phyloP scores from a whole-genome alignment of 2,888 invertebrate genomes.

The Neoaliturus tenellus region DNA sequence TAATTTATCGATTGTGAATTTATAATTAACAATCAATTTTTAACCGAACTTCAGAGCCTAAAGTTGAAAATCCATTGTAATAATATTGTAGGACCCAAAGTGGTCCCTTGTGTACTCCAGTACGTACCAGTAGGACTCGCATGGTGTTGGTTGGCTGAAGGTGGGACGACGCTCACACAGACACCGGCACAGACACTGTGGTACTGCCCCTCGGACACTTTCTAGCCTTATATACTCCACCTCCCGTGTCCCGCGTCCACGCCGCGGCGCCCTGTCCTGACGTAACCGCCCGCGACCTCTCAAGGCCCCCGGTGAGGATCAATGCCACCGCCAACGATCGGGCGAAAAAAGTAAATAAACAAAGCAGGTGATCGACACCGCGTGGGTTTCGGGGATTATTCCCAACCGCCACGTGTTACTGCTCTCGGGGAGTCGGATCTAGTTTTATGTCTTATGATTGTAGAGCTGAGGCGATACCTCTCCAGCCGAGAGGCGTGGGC shows the following conservation, averaged over 20 bases:
- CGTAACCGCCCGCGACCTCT: constrained; percentile 38
- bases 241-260: not conserved
- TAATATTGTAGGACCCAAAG: not conserved
- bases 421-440: too few species aligned
- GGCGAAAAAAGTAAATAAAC: not conserved
- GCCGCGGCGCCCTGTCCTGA: not conserved
- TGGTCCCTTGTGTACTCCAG: not conserved
- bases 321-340: constrained; percentile 12
- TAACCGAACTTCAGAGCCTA: too few species aligned
- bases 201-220: constrained; percentile 28
- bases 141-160: constrained; percentile 23
- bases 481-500: too few species aligned
- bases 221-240: constrained; percentile 45
- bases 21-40: too few species aligned
- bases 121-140: constrained; percentile 36
- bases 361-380: not conserved
- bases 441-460: too few species aligned
- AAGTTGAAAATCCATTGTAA: too few species aligned
- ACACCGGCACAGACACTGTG: not conserved
- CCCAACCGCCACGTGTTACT: not conserved
- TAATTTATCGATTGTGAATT: too few species aligned
- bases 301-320: constrained; percentile 30
- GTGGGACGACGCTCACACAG: constrained; percentile 5
- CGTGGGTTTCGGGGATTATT: too few species aligned
- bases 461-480: too few species aligned